Percentiles rank a stretch among this genome's conserved stretches.
phyloP scores from a whole-genome alignment of 1,140 invertebrate genomes.

The Drosophila mauritiana region DNA sequence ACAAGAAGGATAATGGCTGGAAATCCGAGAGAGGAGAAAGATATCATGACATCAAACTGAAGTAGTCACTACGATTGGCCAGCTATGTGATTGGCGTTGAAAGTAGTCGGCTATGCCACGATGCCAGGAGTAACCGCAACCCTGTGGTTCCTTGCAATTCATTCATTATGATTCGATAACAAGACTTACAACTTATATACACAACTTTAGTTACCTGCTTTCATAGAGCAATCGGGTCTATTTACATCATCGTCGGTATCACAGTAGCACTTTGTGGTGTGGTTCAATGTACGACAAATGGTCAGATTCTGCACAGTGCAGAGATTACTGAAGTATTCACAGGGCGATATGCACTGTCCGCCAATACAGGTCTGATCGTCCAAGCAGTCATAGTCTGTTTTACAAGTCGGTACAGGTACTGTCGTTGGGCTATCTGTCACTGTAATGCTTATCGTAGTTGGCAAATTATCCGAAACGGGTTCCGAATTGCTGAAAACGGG shows the following conservation, averaged over 20 bases:
- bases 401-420: constrained; percentile 40
- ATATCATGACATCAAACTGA: constrained; percentile 64
- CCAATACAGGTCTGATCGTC: constrained; percentile 86
- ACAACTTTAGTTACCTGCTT: constrained; percentile 86
- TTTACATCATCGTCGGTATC: constrained; percentile 75
- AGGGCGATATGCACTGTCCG: constrained; percentile 86
- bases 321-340: constrained; percentile 84
- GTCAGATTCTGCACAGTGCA: constrained; percentile 54
- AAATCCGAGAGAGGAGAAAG: constrained; percentile 34
- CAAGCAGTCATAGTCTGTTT: constrained; percentile 85
- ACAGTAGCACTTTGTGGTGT: constrained; percentile 86
- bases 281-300: constrained; percentile 85
- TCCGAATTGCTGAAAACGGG: constrained; percentile 11
- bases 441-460: constrained; percentile 27
- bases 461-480: constrained; percentile 19
- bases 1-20: constrained; percentile 39
- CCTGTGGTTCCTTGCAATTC: constrained; percentile 75
- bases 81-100: constrained; percentile 71
- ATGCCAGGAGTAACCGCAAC: constrained; percentile 70
- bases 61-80: constrained; percentile 73
- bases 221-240: constrained; percentile 85
- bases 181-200: constrained; percentile 65
- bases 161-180: constrained; percentile 64
- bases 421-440: constrained; percentile 18
- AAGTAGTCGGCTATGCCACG: constrained; percentile 62